These are phyloP conservation scores for Sebastes itinus DNA, from an alignment of 2,797 vertebrate species.

Conservation along the genomic window DNA sequence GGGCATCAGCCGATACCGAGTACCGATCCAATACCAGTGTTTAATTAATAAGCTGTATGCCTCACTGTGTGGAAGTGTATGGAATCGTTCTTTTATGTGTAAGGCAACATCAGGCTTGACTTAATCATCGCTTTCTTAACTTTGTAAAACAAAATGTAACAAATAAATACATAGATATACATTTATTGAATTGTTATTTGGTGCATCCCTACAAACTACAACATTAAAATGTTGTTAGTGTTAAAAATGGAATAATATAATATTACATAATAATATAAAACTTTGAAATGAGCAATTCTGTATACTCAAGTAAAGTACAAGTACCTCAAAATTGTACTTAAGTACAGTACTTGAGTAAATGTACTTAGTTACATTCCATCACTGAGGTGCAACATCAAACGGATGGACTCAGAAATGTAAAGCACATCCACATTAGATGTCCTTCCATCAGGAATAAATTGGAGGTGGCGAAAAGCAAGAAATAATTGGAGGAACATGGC, in stretches of 20 bases:
- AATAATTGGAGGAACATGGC: conserved; percentile 1
- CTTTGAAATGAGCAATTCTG: neutral
- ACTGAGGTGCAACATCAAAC: neutral
- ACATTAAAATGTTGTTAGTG: neutral
- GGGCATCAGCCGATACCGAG: too few species aligned
- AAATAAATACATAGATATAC: too few species aligned
- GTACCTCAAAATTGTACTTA: neutral
- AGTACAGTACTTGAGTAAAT: neutral
- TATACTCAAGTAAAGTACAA: neutral
- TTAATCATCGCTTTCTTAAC: too few species aligned
- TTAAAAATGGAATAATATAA: neutral
- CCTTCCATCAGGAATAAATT: neutral
- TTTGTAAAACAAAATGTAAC: too few species aligned
- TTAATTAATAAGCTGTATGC: too few species aligned
- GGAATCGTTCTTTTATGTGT: too few species aligned
- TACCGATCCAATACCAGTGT: too few species aligned
- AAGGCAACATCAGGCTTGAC: too few species aligned
- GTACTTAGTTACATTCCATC: neutral
- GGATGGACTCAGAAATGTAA: neutral
- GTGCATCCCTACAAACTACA: neutral
- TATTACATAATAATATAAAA: neutral
- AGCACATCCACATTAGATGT: neutral
- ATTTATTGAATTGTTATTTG: too few species aligned
- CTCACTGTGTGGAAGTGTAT: too few species aligned
- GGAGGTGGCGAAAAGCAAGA: neutral